These are phyloP conservation scores for Dicentrarchus labrax DNA, from an alignment of 2,113 vertebrate genomes.

Conservation along the genomic window DNA sequence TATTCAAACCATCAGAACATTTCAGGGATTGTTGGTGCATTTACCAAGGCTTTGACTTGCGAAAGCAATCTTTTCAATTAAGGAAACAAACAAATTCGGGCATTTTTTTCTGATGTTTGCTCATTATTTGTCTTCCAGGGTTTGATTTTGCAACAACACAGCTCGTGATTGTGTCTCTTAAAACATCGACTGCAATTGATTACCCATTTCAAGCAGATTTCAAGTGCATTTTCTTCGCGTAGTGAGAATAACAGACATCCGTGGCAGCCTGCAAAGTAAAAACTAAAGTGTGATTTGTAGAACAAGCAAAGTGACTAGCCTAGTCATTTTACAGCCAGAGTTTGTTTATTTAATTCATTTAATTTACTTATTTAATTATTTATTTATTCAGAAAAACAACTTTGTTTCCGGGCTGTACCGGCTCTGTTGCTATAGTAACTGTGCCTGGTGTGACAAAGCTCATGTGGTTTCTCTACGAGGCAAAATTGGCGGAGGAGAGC, in stretches of 20 bases:
- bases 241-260: not conserved
- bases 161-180: not conserved
- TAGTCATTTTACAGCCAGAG: conserved; percentile 5
- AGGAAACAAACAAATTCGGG: not conserved
- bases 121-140: not conserved
- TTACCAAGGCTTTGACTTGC: not conserved
- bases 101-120: not conserved
- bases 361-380: conserved; percentile 59
- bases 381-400: conserved; percentile 62
- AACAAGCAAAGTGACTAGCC: conserved; percentile 2
- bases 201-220: not conserved
- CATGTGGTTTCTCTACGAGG: conserved; percentile 62
- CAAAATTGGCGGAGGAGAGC: conserved; percentile 51
- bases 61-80: conserved; percentile 9
- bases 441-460: conserved; percentile 71
- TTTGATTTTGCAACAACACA: conserved; percentile 25
- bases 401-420: conserved; percentile 65
- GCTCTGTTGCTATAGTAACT: conserved; percentile 79
- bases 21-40: not conserved
- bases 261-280: not conserved
- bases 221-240: not conserved
- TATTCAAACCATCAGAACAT: not conserved
- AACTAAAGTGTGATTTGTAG: not conserved
- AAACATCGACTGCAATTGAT: conserved; percentile 7
- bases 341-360: conserved; percentile 49